Base-by-base conservation (phyloP, 2,113 vertebrate genomes). In the Oncorhynchus gorbuscha region DNA sequence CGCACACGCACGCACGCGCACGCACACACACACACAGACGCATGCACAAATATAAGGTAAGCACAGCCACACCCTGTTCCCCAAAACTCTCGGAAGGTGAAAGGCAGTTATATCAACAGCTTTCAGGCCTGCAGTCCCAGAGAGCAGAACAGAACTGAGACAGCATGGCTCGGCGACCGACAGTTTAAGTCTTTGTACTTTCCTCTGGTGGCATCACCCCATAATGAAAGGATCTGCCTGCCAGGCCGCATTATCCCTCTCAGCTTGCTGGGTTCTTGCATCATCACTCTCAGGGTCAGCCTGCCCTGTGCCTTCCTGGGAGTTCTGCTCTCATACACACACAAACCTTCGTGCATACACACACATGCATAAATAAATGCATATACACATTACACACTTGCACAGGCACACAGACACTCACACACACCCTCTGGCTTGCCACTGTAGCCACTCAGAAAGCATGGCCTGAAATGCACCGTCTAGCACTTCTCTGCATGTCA, bases 221-320 rank as follows among this genome's bases (percentile, higher is more conserved):
- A 28, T 28, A n/a, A 22, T 66, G 26, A 66, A 11, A 14, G 64
- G 26, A 9, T 24, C 3, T 66, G 64, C 5, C 22, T 66, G 26
- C 26, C 64, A 66, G 64, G 20, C 22, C 64, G 14, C 64, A 16
- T 66, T 66, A 66, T 66, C 64, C 26, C 64, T 16, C 64, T 66
- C 26, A 66, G 64, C 64, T 66, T 66, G 64, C 24, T 30, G 24
- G 5, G 24, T 26, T 66, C 64, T 66, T 66, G 64, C 64, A 66
- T 66, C 26, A 66, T 30, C 64, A 66, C 22, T 66, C 26, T 66
- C 26, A 66, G 64, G 64, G 64, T 66, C 64, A 66, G 14, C 24
- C n/a, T 66, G 64, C 26, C 64, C 64, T 11, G 3, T 30, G 26
- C 26, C 64, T 66, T 30, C 13, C 26, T 30, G 64, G 64, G n/a